Evolutionary conservation across 2,888 invertebrate species (phyloP).

Genomic region (Nemoura dubitans): DNA sequence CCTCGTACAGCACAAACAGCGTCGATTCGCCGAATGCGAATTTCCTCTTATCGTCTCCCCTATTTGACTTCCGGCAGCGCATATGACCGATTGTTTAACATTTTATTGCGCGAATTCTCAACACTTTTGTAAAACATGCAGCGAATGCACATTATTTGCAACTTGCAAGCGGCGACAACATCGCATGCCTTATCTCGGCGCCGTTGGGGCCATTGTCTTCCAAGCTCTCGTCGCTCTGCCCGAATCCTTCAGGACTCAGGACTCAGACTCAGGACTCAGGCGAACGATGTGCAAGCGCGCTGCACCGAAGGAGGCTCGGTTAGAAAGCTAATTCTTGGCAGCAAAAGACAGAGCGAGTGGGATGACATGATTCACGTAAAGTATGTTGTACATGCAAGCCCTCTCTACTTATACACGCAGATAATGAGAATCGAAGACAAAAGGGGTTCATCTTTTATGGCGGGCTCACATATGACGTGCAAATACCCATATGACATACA

Average conservation of each 20-base stretch:
- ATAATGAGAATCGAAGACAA: not conserved
- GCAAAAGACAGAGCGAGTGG: not conserved
- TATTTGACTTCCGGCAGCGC: not conserved
- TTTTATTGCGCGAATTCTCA: not conserved
- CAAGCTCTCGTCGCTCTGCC: not conserved
- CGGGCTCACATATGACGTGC: not conserved
- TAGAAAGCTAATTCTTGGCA: not conserved
- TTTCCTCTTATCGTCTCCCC: not conserved
- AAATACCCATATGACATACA: not conserved
- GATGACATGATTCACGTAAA: too few relatives aligned
- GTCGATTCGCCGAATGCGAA: not conserved
- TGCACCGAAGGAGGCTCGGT: not conserved
- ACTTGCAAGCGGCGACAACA: not conserved
- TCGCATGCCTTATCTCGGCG: conserved; percentile 16
- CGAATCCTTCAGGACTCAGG: not conserved
- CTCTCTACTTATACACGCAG: not conserved
- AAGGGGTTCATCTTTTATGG: not conserved
- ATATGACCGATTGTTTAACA: not conserved
- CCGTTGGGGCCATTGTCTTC: not conserved
- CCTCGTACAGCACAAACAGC: not conserved
- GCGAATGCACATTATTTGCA: not conserved
- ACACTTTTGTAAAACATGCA: not conserved
- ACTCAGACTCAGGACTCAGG: not conserved
- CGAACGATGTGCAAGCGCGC: not conserved
- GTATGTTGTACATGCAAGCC: too few relatives aligned